phyloP scores from a whole-genome alignment of 2,113 vertebrate genomes.

The Eretmochelys imbricata region DNA sequence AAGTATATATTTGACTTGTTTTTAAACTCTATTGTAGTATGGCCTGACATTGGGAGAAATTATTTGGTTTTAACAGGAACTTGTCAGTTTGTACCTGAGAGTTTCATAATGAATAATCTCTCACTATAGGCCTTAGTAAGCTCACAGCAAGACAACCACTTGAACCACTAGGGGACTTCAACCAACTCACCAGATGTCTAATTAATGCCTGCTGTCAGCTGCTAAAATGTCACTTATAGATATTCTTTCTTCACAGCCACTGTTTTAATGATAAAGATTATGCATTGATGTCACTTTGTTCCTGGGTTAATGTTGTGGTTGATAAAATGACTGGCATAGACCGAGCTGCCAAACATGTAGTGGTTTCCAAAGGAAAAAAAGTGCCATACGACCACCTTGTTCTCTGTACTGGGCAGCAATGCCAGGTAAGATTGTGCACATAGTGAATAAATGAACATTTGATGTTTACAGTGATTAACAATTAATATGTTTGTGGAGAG shows the following conservation, averaged over 20 bases:
- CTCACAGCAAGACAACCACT: slow-evolving; percentile 56
- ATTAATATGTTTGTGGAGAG: fast-evolving
- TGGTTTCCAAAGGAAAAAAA: slow-evolving; percentile 76
- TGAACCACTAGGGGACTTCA: slow-evolving; percentile 48
- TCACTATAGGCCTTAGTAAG: slow-evolving; percentile 19
- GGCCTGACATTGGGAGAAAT: slow-evolving; percentile 17
- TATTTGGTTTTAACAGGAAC: slow-evolving; percentile 64
- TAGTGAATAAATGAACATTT: fast-evolving
- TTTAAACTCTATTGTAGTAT: background rate
- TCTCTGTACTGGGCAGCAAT: slow-evolving; percentile 90
- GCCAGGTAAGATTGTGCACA: slow-evolving; percentile 82
- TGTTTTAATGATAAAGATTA: slow-evolving; percentile 87
- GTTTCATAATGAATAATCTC: slow-evolving; percentile 51
- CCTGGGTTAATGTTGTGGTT: slow-evolving; percentile 84
- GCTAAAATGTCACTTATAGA: slow-evolving; percentile 78
- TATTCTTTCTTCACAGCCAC: slow-evolving; percentile 83
- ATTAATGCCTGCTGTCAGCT: slow-evolving; percentile 80
- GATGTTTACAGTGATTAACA: background rate
- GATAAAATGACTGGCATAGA: slow-evolving; percentile 91
- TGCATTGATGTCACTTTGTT: slow-evolving; percentile 84
- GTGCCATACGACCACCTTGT: slow-evolving; percentile 91
- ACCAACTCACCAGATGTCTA: slow-evolving; percentile 77
- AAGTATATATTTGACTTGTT: background rate
- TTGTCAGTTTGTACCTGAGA: slow-evolving; percentile 65
- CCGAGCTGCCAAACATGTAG: slow-evolving; percentile 84